Evolutionary conservation across 92 coral and sea anemone species (phyloP).

Genomic region (Heliopora coerulea): DNA sequence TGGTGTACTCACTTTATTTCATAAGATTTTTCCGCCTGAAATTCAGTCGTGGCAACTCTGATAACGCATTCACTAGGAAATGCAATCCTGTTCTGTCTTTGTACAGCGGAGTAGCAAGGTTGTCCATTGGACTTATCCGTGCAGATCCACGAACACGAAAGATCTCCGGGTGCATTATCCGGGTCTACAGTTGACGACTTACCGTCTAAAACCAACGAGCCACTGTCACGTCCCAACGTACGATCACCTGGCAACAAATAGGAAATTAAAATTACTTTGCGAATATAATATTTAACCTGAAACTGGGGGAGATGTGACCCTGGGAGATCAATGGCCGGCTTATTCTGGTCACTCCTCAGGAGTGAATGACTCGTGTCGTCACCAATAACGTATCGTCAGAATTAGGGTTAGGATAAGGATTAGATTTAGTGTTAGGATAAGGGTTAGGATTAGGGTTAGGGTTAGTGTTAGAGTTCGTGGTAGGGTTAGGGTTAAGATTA

Average conservation of each 20-base stretch:
- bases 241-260: conserved; percentile 44
- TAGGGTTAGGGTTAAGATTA: background rate
- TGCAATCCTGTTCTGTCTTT: conserved; percentile 21
- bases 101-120: conserved; percentile 48
- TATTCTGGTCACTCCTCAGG: too few species aligned
- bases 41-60: conserved; percentile 28
- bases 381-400: too few species aligned
- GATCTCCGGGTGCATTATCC: conserved; percentile 43
- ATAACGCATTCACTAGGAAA: conserved; percentile 28
- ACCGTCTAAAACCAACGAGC: conserved; percentile 33
- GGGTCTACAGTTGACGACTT: conserved; percentile 42
- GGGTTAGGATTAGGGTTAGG: background rate
- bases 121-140: conserved; percentile 5
- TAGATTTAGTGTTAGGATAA: too few species aligned
- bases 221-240: conserved; percentile 37
- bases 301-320: too few species aligned
- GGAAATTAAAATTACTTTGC: too few species aligned
- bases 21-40: conserved; percentile 26
- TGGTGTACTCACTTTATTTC: conserved; percentile 22
- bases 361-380: too few species aligned
- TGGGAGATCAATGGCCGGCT: too few species aligned
- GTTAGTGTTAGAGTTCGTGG: background rate
- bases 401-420: too few species aligned
- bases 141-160: conserved; percentile 51
- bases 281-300: too few species aligned